These are phyloP conservation scores for Tigriopus californicus DNA, from an alignment of 2,888 invertebrate species.

Conservation along the genomic window DNA sequence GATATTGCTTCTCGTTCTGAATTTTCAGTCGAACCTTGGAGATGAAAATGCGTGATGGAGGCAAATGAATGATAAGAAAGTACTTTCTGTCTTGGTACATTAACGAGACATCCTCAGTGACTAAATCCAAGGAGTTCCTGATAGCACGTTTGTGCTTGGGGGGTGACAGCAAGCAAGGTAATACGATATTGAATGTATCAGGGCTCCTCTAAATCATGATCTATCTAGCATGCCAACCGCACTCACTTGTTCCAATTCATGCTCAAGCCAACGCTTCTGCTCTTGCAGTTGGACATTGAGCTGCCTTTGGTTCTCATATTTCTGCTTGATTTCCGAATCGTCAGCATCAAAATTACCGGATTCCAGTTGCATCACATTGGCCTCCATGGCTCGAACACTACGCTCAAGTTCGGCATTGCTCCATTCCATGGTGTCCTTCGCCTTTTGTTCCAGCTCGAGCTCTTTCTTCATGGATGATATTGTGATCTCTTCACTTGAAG, in stretches of 20 bases:
- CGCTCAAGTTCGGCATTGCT: conserved; percentile 5
- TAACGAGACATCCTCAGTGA: neutral
- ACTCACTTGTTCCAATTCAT: conserved; percentile 9
- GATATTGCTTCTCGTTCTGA: conserved; percentile 12
- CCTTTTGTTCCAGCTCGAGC: neutral
- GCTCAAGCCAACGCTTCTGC: conserved; percentile 13
- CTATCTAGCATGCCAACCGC: too few relatives aligned
- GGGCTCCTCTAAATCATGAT: too few relatives aligned
- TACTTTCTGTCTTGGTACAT: neutral
- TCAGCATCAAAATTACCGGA: conserved; percentile 7
- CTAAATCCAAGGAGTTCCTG: too few relatives aligned
- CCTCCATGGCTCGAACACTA: conserved; percentile 7
- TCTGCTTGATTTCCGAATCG: conserved; percentile 11
- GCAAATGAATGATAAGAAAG: neutral
- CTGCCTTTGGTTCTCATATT: conserved; percentile 13
- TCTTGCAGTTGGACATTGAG: conserved; percentile 5
- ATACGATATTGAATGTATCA: too few relatives aligned
- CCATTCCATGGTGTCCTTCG: conserved; percentile 8
- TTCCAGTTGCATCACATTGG: conserved; percentile 11
- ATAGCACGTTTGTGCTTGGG: too few relatives aligned
- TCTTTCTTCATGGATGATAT: neutral
- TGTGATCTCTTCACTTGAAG: neutral
- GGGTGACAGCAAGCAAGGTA: too few relatives aligned
- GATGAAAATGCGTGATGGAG: too few relatives aligned
- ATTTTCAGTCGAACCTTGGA: conserved; percentile 12